These are phyloP conservation scores for Thumatha senex DNA, from an alignment of 2,888 invertebrate genomes.

Conservation along the genomic window DNA sequence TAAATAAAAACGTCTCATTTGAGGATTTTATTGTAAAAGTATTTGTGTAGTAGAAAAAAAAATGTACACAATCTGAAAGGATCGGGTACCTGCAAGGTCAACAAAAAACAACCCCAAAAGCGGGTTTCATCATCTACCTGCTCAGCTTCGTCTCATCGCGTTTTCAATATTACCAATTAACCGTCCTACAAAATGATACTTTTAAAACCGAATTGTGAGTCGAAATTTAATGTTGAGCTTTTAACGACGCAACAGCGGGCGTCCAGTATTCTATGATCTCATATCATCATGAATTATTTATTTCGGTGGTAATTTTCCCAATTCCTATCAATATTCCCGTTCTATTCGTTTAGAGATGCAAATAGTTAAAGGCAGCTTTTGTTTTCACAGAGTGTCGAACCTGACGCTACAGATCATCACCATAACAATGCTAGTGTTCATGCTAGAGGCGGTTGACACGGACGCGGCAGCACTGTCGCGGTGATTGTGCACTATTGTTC, in stretches of 20 bases:
- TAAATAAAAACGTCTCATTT: constrained; percentile 7
- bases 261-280: constrained; percentile 24
- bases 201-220: constrained; percentile 61
- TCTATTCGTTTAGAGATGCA: constrained; percentile 58
- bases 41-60: constrained; percentile 52
- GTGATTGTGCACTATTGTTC: constrained; percentile 77
- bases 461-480: constrained; percentile 60
- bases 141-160: constrained; percentile 63
- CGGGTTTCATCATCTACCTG: constrained; percentile 72
- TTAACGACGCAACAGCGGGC: constrained; percentile 44
- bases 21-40: constrained; percentile 25
- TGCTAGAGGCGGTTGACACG: constrained; percentile 74
- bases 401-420: constrained; percentile 62
- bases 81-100: constrained; percentile 70
- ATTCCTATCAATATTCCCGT: constrained; percentile 47
- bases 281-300: constrained; percentile 66
- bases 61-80: constrained; percentile 60
- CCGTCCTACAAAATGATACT: constrained; percentile 62
- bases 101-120: constrained; percentile 65
- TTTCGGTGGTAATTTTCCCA: constrained; percentile 52
- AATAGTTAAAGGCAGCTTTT: constrained; percentile 61
- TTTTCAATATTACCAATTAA: constrained; percentile 76
- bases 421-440: constrained; percentile 74
- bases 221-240: constrained; percentile 64
- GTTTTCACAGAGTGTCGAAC: constrained; percentile 68